Conservation (phyloP, 2,797 vertebrate genomes). For the Sebastes goodei region DNA sequence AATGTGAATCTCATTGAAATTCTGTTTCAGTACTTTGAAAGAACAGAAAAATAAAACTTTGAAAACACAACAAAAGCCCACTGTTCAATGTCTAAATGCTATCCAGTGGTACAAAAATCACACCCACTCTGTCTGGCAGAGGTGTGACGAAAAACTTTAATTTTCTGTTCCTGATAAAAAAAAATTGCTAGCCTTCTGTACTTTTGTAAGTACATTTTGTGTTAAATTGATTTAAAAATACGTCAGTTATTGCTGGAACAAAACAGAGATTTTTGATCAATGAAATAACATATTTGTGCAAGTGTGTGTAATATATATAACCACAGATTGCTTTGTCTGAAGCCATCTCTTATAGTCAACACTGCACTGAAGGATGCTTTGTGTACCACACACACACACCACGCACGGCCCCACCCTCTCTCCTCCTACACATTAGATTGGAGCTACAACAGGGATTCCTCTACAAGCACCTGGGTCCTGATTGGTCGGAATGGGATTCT, state of each 20-base stretch:
- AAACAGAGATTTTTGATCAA: background rate
- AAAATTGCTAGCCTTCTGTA: background rate
- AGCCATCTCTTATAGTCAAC: slow-evolving; percentile 1
- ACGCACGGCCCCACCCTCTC: slow-evolving; percentile 37
- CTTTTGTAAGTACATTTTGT: background rate
- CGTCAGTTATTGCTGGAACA: background rate
- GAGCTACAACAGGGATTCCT: slow-evolving; percentile 66
- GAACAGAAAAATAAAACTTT: background rate
- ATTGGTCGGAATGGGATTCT: slow-evolving; percentile 64
- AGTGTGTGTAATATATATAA: background rate
- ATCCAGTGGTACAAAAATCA: background rate
- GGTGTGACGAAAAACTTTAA: background rate
- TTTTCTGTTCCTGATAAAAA: background rate
- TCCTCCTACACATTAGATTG: slow-evolving; percentile 38
- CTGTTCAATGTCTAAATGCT: background rate
- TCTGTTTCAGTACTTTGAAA: background rate
- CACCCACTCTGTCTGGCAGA: background rate
- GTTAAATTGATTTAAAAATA: background rate
- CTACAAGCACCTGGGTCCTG: slow-evolving; percentile 33
- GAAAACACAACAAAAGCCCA: background rate
- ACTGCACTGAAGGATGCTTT: slow-evolving; percentile 45
- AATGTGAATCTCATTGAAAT: background rate
- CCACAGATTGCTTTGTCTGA: slow-evolving; percentile 4
- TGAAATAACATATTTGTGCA: background rate
- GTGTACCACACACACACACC: slow-evolving; percentile 39